Conservation (phyloP, 2,888 invertebrate genomes). For the Hemaris fuciformis region DNA sequence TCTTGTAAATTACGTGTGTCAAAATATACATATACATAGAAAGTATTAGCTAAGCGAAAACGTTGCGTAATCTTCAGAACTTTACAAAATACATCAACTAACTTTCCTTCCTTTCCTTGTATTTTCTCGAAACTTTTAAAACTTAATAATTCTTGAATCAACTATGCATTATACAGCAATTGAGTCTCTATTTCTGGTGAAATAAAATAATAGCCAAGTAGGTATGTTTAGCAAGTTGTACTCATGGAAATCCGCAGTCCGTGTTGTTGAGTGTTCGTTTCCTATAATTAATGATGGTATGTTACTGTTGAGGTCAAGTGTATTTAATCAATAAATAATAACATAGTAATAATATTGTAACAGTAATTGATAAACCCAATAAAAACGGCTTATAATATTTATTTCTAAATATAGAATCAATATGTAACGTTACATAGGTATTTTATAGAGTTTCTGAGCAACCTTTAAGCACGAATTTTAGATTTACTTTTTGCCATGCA, state of each 20-base stretch:
- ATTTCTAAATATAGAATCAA: no score
- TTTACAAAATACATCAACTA: background rate
- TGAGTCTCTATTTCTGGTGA: background rate
- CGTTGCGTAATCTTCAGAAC: background rate
- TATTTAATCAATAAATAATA: no score
- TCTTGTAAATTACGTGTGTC: background rate
- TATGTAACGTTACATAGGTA: no score
- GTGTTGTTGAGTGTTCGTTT: background rate
- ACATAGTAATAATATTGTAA: no score
- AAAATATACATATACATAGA: slow-evolving; percentile 1
- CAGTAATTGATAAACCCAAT: no score
- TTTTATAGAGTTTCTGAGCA: no score
- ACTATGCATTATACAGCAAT: background rate
- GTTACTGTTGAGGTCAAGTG: no score
- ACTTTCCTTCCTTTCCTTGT: background rate
- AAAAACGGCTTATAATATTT: no score
- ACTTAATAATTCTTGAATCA: background rate
- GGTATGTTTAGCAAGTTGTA: no score
- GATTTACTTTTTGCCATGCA: background rate
- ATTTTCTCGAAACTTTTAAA: no score
- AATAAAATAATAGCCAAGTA: background rate
- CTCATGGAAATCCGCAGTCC: background rate
- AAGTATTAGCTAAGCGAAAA: background rate
- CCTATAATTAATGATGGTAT: background rate
- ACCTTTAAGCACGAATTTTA: background rate